Evolutionary conservation across 1,140 invertebrate species (phyloP), one percentile per base, ranked within the genome.

Genomic region (Lordiphosa clarofinis): DNA sequence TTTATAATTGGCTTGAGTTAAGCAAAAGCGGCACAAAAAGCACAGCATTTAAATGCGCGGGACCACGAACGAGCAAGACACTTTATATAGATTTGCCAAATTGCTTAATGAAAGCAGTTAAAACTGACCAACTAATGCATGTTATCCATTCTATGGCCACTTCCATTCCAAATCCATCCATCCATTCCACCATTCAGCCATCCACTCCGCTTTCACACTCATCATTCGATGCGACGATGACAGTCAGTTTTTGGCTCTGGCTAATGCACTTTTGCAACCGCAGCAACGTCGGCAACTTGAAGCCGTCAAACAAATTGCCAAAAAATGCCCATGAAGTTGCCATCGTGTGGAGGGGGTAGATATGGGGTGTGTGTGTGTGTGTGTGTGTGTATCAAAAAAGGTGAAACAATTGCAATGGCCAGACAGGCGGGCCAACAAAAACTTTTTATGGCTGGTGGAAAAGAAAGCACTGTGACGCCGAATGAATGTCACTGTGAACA

Each of bases 401-500:
- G 58, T 78, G 64, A 60, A 65, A 79, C 69, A 79, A 73, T 79
- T 58, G 71, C 65, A 59, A 37, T 47, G 60, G 44, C 70, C 74
- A 76, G 74, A 78, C 63, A 65, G 43, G 43, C 70, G 61, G 59
- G 52, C 54, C 47, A 47, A 35, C 63, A 64, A 64, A 46, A 78
- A 78, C 56, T 78, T 78, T 78, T 81, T 74, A 74, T 81, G 70
- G 75, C 60, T 67, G 49, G 10, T 56, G 54, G 71, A 78, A 78
- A 75, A 74, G 58, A 75, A 79, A 75, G 60, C 74, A 76, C 39
- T 68, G 68, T 61, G 71, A 81, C 73, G 73, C 72, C 75, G 81
- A 81, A 86, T 86, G 81, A 86, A 86, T 86, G 75, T 86, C 81
- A 79, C 72, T 86, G 82, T 66, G 82, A 86, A 86, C 82, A 86